A percentile compares a stretch with the other conserved stretches of the same genome.
These are phyloP conservation scores for Ophion ventricosus DNA, from an alignment of 2,888 invertebrate species.

Conservation along the genomic window DNA sequence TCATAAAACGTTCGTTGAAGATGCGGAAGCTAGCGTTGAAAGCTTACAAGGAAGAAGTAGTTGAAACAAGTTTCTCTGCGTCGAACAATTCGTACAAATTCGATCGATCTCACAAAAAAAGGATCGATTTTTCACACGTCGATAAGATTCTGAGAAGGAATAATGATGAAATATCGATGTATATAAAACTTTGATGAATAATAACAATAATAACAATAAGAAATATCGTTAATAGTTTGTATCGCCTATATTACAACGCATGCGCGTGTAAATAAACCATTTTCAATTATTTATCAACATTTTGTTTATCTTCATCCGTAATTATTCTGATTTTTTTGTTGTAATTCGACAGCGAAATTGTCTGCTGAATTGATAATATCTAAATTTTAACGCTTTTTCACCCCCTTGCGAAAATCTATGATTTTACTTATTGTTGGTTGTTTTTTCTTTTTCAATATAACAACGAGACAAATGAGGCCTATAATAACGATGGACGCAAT, in stretches of 20 bases:
- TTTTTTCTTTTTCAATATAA: constrained; percentile 32
- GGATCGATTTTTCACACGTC: constrained; percentile 29
- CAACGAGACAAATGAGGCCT: constrained; percentile 64
- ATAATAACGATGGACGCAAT: constrained; percentile 75
- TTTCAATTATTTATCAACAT: constrained; percentile 57
- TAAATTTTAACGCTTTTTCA: constrained; percentile 27
- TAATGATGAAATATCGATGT: constrained; percentile 38
- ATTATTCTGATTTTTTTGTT: constrained; percentile 1
- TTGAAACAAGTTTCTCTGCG: constrained; percentile 21
- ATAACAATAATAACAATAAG: constrained; percentile 45
- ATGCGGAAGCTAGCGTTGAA: constrained; percentile 47
- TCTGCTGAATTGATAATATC: constrained; percentile 18
- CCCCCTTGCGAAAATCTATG: constrained; percentile 16
- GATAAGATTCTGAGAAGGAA: constrained; percentile 25
- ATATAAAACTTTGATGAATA: constrained; percentile 56
- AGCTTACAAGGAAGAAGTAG: constrained; percentile 50
- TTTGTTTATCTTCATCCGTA: constrained; percentile 18
- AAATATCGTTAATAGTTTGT: constrained; percentile 54
- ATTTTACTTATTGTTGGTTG: constrained; percentile 40
- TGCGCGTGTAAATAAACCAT: constrained; percentile 59
- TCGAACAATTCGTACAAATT: constrained; percentile 29
- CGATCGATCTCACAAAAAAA: constrained; percentile 26
- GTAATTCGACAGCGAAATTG: constrained; percentile 46
- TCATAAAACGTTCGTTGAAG: constrained; percentile 60
- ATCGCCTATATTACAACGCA: constrained; percentile 33